Conservation (phyloP, 2,888 invertebrate genomes). For the Epirrita christyi region DNA sequence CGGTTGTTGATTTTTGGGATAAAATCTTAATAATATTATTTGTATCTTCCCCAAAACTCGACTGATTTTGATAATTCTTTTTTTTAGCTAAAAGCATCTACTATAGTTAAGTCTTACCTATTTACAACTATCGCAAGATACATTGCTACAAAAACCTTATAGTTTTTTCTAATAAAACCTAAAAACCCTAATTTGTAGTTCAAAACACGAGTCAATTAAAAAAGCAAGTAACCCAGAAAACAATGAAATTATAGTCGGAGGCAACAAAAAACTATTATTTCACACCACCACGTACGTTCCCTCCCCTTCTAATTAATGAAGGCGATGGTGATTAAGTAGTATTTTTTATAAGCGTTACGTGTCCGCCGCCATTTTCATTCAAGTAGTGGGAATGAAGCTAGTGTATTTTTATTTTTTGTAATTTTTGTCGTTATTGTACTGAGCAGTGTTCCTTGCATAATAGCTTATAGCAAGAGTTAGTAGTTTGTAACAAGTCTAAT, state of each 20-base stretch:
- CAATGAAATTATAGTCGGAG: constrained; percentile 25
- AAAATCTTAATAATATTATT: too few relatives aligned
- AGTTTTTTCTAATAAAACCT: background rate
- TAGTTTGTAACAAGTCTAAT: background rate
- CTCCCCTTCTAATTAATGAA: constrained; percentile 36
- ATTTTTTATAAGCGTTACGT: constrained; percentile 32
- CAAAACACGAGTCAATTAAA: constrained; percentile 24
- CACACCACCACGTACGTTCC: constrained; percentile 27
- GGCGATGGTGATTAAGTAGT: constrained; percentile 33
- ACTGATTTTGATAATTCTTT: too few relatives aligned
- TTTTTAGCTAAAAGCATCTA: too few relatives aligned
- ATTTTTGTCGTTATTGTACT: background rate
- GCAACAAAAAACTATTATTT: constrained; percentile 33
- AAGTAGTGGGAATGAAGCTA: background rate
- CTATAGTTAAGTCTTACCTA: too few relatives aligned
- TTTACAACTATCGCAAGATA: too few relatives aligned
- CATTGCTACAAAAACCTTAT: background rate
- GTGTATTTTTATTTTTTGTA: too few relatives aligned
- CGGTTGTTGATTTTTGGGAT: too few relatives aligned
- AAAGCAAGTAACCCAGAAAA: constrained; percentile 29
- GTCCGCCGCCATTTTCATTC: constrained; percentile 32
- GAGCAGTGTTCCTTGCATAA: background rate
- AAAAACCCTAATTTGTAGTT: constrained; percentile 6
- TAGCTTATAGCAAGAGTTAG: background rate
- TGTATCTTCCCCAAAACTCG: too few relatives aligned